These are phyloP conservation scores for Portevinia maculata DNA, from an alignment of 2,888 invertebrate species.

Conservation along the genomic window DNA sequence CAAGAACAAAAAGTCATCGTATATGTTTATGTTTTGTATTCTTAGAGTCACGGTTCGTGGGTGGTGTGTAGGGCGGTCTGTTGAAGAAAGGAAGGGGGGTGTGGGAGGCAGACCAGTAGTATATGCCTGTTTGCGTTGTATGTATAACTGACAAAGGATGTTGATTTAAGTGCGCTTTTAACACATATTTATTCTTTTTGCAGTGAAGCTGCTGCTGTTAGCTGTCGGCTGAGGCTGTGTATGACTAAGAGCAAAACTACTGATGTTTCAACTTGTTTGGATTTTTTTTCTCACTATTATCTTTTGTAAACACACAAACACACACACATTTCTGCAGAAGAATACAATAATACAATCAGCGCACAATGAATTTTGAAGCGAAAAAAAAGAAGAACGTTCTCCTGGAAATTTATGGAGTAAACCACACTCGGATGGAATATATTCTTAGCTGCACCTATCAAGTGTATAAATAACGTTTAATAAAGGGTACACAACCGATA, in stretches of 20 bases:
- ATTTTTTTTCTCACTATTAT: slow-evolving; percentile 54
- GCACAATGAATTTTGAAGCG: slow-evolving; percentile 54
- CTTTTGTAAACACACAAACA: slow-evolving; percentile 61
- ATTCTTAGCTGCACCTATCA: slow-evolving; percentile 62
- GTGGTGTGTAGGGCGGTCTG: slow-evolving; percentile 35
- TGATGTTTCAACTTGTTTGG: slow-evolving; percentile 66
- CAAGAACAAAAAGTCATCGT: slow-evolving; percentile 58
- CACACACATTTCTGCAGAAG: slow-evolving; percentile 36
- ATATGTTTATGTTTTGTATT: slow-evolving; percentile 70
- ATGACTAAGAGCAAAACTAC: slow-evolving; percentile 60
- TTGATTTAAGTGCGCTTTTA: slow-evolving; percentile 74
- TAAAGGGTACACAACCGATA: slow-evolving; percentile 51
- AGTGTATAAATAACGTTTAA: slow-evolving; percentile 59
- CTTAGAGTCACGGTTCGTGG: slow-evolving; percentile 64
- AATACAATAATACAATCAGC: slow-evolving; percentile 57
- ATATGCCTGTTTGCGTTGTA: slow-evolving; percentile 58
- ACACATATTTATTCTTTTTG: slow-evolving; percentile 70
- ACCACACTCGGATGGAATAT: slow-evolving; percentile 51
- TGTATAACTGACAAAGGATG: slow-evolving; percentile 64
- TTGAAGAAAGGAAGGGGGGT: slow-evolving; percentile 11
- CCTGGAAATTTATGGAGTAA: slow-evolving; percentile 56
- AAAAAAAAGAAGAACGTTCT: slow-evolving; percentile 42
- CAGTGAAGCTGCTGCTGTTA: slow-evolving; percentile 50
- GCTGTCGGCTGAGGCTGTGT: slow-evolving; percentile 42
- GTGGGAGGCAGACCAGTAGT: slow-evolving; percentile 47